Evolutionary conservation across 2,888 invertebrate genomes (phyloP).

Genomic region (Smittia sp.): DNA sequence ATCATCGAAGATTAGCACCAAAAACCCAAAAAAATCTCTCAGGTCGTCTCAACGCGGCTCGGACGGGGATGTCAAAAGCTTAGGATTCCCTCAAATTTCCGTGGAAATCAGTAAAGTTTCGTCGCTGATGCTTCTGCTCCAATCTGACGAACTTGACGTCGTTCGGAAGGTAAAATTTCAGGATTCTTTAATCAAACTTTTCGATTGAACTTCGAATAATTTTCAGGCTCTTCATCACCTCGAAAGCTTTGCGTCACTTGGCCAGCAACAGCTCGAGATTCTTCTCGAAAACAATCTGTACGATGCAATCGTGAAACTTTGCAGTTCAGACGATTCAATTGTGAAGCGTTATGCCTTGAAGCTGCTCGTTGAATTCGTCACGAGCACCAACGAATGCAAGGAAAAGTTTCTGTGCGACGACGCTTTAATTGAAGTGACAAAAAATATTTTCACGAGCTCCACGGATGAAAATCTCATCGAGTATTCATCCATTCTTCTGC

Average conservation of each 20-base stretch:
- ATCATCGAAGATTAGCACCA: no score
- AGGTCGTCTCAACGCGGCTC: no score
- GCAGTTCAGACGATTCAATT: constrained; percentile 15
- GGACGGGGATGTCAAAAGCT: no score
- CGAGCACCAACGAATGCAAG: not conserved
- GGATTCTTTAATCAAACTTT: not conserved
- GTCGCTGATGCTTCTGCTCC: not conserved
- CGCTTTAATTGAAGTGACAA: constrained; percentile 9
- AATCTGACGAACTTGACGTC: constrained; percentile 8
- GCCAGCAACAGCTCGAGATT: constrained; percentile 10
- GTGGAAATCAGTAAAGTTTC: constrained; percentile 5
- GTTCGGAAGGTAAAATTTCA: constrained; percentile 13
- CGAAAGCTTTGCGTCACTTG: constrained; percentile 32
- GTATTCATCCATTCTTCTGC: constrained; percentile 23
- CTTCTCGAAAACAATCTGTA: constrained; percentile 5
- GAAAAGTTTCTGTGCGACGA: not conserved
- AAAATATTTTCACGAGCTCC: constrained; percentile 17
- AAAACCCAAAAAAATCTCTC: no score
- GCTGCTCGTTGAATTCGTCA: constrained; percentile 21
- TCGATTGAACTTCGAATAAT: not conserved
- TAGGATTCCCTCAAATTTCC: not conserved
- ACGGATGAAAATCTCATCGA: constrained; percentile 30
- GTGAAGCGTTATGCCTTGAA: constrained; percentile 18
- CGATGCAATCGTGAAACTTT: constrained; percentile 5
- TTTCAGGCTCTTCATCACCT: constrained; percentile 24